phyloP scores from a whole-genome alignment of 2,888 invertebrate genomes.

The Nasonovia ribisnigri region DNA sequence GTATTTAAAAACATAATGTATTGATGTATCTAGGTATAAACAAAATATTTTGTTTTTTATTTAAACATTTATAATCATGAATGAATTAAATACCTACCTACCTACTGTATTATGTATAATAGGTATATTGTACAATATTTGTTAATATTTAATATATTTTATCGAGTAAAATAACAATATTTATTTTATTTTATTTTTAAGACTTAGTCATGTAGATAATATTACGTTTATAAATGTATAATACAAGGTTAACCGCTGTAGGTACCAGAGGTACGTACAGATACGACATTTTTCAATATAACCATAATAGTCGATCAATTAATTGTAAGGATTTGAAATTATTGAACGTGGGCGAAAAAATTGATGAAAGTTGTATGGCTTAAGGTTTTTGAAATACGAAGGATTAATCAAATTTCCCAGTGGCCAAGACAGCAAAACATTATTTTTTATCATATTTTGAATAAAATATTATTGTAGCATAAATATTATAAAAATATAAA shows the following conservation, averaged over 20 bases:
- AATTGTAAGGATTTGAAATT: neutral
- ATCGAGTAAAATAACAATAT: too few relatives aligned
- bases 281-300: neutral
- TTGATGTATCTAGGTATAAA: neutral
- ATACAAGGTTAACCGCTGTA: neutral
- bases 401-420: neutral
- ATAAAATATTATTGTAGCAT: neutral
- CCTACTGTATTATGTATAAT: neutral
- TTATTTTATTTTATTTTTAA: too few relatives aligned
- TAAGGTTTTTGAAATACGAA: neutral
- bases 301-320: neutral
- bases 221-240: neutral
- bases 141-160: too few relatives aligned
- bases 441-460: neutral
- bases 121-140: neutral
- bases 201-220: neutral
- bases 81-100: neutral
- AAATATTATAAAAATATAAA: neutral
- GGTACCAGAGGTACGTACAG: too few relatives aligned
- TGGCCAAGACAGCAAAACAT: neutral
- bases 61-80: neutral
- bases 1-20: neutral
- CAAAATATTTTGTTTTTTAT: neutral
- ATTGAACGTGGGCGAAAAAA: neutral
- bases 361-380: neutral